phyloP scores from a whole-genome alignment of 2,888 invertebrate genomes.

The Coremacera marginata region DNA sequence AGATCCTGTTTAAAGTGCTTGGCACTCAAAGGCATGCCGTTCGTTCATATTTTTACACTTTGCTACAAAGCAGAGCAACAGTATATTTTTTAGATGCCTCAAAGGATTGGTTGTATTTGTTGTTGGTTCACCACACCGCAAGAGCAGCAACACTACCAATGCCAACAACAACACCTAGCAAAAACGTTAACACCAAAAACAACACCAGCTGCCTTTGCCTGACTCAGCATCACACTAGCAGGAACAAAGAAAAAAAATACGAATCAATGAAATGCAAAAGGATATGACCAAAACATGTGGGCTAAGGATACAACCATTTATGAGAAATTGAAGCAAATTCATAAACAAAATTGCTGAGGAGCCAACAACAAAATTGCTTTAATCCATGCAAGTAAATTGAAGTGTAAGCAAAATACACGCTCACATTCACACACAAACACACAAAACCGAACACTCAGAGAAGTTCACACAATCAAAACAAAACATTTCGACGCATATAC shows the following conservation, averaged over 20 bases:
- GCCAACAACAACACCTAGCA: conserved; percentile 9
- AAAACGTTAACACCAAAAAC: not conserved
- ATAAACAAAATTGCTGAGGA: not conserved
- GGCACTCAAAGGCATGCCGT: conserved; percentile 5
- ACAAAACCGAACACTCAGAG: not conserved
- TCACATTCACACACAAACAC: not conserved
- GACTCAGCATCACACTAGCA: conserved; percentile 12
- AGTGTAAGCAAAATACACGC: conserved; percentile 33
- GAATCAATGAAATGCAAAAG: conserved; percentile 32
- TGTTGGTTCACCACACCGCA: conserved; percentile 19
- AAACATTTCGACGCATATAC: not conserved
- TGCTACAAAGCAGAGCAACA: not conserved
- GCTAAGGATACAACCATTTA: conserved; percentile 33
- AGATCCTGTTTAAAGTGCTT: too few species aligned
- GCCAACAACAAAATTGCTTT: not conserved
- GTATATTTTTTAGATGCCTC: not conserved
- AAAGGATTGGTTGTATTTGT: conserved; percentile 21
- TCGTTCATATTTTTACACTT: conserved; percentile 12
- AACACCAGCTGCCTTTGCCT: conserved; percentile 22
- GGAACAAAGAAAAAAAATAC: not conserved
- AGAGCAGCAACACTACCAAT: conserved; percentile 16
- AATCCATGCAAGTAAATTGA: conserved; percentile 26
- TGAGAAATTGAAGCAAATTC: conserved; percentile 25
- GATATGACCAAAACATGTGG: conserved; percentile 36
- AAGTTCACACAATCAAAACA: not conserved